Base-by-base conservation (phyloP, 2,888 invertebrate genomes). In the Mylabris sibirica region DNA sequence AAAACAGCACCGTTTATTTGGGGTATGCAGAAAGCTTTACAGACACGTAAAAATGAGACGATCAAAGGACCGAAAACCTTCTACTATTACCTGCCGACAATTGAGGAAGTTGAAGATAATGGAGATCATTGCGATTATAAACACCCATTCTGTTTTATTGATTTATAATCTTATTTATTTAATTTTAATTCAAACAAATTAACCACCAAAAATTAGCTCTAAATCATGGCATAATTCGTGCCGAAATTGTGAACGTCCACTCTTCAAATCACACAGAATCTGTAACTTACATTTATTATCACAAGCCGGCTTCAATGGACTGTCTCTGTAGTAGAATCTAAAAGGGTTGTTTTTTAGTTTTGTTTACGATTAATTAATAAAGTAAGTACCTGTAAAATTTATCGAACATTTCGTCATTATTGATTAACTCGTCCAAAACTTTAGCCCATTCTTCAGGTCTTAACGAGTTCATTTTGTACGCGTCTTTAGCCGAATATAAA, bases 391-490 rank as follows among this genome's bases (percentile, higher is more conserved):
- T 95, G 86, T 93, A 93, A 85, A 96, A 98, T 78, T 90, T 86
- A 80, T 96, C 91, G 84, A 98, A 97, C 8, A 96, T 84, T 60
- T 91, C 90, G 77, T 93, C 91, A 85, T 97, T 93, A 65, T 91
- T 89, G 30, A 93, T 91, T 91, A 99, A 92, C 78, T 91, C 91
- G 77, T 94, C 91, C 59, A 97, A 91, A 57, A 98, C 88, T 74
- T 92, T 90, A 83, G 95, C 92, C 98, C 98, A 98, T 82, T 97
- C 96, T 74, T 89, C 88, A 0, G 98, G 97, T 59, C 93, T 88
- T 30, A 98, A 86, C 9, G 93, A 92, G 59, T 90, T 85, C 92
- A 98, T 92, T 78, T 91, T 89, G 83, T 95, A 97, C 0, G 93
- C 92, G 53, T 93, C 90, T 72, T 93, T 88, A 1, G 94, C 94